Conservation (phyloP, 2,113 vertebrate species). For the Abramis brama region DNA sequence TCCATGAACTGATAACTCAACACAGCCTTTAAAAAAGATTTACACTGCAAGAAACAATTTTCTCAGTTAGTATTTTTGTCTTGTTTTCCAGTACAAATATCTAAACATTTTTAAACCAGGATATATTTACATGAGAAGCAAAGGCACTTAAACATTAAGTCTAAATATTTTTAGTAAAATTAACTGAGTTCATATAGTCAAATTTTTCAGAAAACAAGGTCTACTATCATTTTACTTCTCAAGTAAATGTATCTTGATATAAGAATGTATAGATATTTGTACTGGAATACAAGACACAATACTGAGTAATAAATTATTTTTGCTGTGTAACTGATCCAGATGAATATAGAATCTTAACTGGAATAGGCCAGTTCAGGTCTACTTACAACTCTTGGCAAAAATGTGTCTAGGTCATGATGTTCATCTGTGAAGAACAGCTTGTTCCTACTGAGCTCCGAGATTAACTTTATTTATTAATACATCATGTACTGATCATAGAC, state of each 20-base stretch:
- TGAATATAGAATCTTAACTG: not conserved
- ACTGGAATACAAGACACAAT: not conserved
- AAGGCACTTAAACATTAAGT: not conserved
- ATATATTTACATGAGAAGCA: not conserved
- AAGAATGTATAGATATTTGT: too few species aligned
- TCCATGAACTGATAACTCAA: too few species aligned
- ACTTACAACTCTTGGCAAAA: not conserved
- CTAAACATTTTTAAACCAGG: not conserved
- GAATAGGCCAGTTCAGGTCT: not conserved
- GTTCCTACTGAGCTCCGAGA: not conserved
- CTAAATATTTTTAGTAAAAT: fast-evolving
- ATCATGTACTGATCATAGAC: not conserved
- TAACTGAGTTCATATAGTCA: not conserved
- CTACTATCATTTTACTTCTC: too few species aligned
- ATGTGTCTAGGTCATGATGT: not conserved
- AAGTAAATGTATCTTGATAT: too few species aligned
- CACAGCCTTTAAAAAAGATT: not conserved
- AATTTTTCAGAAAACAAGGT: not conserved
- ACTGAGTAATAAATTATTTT: not conserved
- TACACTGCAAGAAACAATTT: not conserved
- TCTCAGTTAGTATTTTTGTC: not conserved
- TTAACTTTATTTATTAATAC: conserved; percentile 20
- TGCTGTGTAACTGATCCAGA: not conserved
- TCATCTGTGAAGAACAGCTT: conserved; percentile 12
- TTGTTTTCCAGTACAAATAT: not conserved